A percentile compares a stretch with the other conserved stretches of the same genome.
Conservation (phyloP, 2,888 invertebrate genomes). For the Glyphotaelius pellucidus region DNA sequence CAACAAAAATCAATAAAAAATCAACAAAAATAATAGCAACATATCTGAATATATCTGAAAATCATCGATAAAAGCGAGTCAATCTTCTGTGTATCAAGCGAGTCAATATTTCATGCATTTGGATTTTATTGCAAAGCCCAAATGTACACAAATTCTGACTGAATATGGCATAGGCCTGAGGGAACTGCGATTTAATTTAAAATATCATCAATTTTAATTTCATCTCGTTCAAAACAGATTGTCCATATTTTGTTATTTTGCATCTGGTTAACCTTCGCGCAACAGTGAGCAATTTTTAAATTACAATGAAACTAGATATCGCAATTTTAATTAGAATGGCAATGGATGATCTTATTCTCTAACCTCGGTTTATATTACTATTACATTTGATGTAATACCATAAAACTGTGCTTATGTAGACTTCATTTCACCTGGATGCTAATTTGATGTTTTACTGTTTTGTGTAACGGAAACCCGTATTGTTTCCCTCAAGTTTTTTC, state of each 20-base stretch:
- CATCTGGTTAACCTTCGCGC: not conserved
- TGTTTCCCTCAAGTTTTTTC: not conserved
- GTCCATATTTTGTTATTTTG: not conserved
- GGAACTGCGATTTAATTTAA: not conserved
- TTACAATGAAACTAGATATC: not conserved
- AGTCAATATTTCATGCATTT: no score
- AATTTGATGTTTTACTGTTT: not conserved
- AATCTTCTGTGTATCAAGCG: no score
- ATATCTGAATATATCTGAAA: no score
- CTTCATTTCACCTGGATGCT: not conserved
- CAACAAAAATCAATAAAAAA: no score
- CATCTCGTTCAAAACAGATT: not conserved
- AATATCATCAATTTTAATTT: not conserved
- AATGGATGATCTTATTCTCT: not conserved
- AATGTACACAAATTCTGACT: no score
- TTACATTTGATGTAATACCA: not conserved
- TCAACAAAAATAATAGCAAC: no score
- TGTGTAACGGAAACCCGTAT: not conserved
- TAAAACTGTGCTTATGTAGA: not conserved
- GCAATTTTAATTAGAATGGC: not conserved
- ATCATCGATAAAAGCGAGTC: no score
- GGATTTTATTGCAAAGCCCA: no score
- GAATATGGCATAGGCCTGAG: no score
- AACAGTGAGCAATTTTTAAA: not conserved
- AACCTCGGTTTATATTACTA: not conserved